These are phyloP conservation scores for Pseudocheirus occidentalis DNA, from an alignment of 2,797 vertebrate genomes.

Conservation along the genomic window DNA sequence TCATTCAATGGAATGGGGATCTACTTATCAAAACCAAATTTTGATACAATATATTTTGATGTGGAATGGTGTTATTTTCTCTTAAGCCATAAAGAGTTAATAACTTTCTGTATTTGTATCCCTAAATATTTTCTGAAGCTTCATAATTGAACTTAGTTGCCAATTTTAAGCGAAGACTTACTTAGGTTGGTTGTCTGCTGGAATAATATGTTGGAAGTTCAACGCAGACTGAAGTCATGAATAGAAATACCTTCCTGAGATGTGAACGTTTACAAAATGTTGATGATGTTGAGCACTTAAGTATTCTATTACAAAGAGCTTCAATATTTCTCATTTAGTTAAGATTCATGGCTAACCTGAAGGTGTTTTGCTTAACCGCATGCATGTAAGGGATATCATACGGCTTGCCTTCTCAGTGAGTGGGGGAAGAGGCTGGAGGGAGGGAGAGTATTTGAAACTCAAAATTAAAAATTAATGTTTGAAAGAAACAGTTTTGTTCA, in stretches of 20 bases:
- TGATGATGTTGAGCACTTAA: background rate
- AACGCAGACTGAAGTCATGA: background rate
- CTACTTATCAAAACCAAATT: conserved; percentile 5
- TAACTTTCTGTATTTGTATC: background rate
- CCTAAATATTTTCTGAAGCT: background rate
- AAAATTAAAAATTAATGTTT: background rate
- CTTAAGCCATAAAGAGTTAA: background rate
- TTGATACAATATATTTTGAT: background rate
- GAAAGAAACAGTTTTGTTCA: background rate
- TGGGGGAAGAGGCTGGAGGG: background rate
- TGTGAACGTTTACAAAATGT: background rate
- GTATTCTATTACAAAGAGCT: background rate
- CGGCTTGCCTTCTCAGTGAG: background rate
- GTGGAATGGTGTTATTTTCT: background rate
- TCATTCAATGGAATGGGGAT: conserved; percentile 15
- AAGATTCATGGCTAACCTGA: background rate
- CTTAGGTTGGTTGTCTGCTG: conserved; percentile 19
- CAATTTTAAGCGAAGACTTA: conserved; percentile 43
- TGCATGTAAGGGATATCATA: background rate
- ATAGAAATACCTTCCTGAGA: background rate
- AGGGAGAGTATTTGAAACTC: background rate
- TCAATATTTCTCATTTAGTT: background rate
- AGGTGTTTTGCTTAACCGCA: background rate
- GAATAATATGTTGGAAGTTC: background rate
- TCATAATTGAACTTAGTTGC: conserved; percentile 35